These are phyloP conservation scores for Ryuthela nishihirai DNA, from an alignment of 2,888 invertebrate species.

Conservation along the genomic window DNA sequence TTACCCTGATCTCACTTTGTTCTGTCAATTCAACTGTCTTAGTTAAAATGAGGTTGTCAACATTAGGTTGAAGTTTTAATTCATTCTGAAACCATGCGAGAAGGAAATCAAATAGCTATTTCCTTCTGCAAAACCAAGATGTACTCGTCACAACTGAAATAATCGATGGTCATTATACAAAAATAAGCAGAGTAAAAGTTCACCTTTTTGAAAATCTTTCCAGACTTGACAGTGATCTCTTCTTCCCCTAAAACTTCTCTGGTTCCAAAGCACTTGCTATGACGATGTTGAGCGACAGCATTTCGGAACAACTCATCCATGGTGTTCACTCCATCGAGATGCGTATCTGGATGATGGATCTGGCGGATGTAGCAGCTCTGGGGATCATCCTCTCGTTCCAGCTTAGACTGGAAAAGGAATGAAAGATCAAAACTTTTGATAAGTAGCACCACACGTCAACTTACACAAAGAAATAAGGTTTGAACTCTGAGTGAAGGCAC, in stretches of 20 bases:
- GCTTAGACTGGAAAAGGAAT: constrained; percentile 12
- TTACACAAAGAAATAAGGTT: no score
- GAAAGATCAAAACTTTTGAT: background rate
- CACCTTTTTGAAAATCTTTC: constrained; percentile 92
- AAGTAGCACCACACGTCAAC: background rate
- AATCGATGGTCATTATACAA: background rate
- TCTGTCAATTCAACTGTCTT: no score
- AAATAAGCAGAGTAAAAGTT: background rate
- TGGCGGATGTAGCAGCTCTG: constrained; percentile 31
- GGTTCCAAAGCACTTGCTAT: constrained; percentile 79
- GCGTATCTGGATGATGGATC: background rate
- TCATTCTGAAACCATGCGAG: no score
- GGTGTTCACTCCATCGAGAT: constrained; percentile 43
- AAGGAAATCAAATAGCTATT: no score
- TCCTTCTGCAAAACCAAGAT: no score
- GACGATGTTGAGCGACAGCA: constrained; percentile 68
- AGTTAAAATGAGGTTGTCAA: no score
- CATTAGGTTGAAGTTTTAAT: no score
- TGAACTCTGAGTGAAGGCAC: no score
- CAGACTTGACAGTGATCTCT: constrained; percentile 90
- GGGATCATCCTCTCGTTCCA: constrained; percentile 29
- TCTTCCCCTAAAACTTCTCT: constrained; percentile 86
- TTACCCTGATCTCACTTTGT: no score
- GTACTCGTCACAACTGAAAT: no score
- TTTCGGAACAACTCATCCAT: constrained; percentile 67